Percentiles rank a stretch among this genome's conserved stretches.
Evolutionary conservation across 2,888 invertebrate genomes (phyloP).

Genomic region (Monochamus alternatus): DNA sequence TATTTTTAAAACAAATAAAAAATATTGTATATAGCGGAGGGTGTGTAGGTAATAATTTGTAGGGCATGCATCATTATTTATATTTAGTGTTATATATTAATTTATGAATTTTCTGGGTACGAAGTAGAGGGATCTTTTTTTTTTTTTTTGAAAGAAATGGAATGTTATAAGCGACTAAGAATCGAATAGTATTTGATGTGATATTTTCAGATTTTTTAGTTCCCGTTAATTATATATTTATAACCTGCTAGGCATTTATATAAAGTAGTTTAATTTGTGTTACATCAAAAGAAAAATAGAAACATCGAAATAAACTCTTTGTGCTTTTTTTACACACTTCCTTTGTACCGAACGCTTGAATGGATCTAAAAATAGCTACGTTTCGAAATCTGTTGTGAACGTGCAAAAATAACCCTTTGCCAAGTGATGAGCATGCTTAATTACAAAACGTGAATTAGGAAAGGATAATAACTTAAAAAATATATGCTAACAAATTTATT

Average conservation of each 20-base stretch:
- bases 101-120: conserved; percentile 34
- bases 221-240: conserved; percentile 30
- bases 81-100: background rate
- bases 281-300: background rate
- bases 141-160: conserved; percentile 27
- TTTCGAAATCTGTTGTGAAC: background rate
- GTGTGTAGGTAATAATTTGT: background rate
- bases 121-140: conserved; percentile 13
- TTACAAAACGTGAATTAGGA: no score
- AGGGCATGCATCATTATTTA: background rate
- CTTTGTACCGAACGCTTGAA: no score
- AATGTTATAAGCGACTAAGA: conserved; percentile 45
- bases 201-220: conserved; percentile 46
- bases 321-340: no score
- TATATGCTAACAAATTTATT: no score
- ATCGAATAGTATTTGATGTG: conserved; percentile 51
- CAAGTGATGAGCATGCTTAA: background rate
- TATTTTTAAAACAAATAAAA: background rate
- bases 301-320: background rate
- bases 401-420: background rate
- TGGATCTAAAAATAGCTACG: background rate
- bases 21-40: background rate
- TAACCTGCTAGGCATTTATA: conserved; percentile 1
- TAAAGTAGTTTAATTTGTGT: background rate
- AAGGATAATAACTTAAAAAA: no score